Percentiles rank a stretch among this genome's conserved stretches.
Evolutionary conservation across 2,888 invertebrate species (phyloP).

Genomic region (Melolontha melolontha): DNA sequence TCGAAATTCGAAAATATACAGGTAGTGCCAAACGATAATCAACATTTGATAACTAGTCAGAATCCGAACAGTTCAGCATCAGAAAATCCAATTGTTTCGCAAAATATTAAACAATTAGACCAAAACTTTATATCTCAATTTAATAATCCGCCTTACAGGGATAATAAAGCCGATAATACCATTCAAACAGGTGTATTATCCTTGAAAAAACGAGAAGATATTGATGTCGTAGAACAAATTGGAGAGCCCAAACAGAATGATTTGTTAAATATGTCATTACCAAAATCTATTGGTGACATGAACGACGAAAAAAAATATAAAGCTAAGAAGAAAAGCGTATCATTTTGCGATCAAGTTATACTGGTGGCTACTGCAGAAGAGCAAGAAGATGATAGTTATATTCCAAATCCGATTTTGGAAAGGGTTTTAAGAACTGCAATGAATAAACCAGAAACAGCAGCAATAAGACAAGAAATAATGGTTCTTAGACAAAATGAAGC

Average conservation of each 20-base stretch:
- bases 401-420: conserved; percentile 91
- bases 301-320: conserved; percentile 66
- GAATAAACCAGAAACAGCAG: conserved; percentile 76
- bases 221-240: conserved; percentile 66
- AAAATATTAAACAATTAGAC: conserved; percentile 17
- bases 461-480: conserved; percentile 68
- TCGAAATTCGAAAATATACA: conserved; percentile 79
- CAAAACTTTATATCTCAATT: conserved; percentile 21
- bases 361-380: conserved; percentile 93
- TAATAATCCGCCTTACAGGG: conserved; percentile 29
- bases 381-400: conserved; percentile 90
- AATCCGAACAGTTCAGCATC: conserved; percentile 7
- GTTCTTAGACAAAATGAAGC: conserved; percentile 64
- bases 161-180: conserved; percentile 49
- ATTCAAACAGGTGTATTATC: conserved; percentile 53
- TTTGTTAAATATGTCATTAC: conserved; percentile 63
- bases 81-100: conserved; percentile 22
- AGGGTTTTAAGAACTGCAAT: conserved; percentile 86
- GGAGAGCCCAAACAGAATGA: conserved; percentile 70
- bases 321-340: conserved; percentile 87
- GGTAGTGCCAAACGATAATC: conserved; percentile 55
- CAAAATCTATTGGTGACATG: conserved; percentile 65
- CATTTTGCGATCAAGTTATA: conserved; percentile 94
- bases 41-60: background rate
- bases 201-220: conserved; percentile 57